phyloP scores from a whole-genome alignment of 2,113 vertebrate genomes.

The Tragelaphus imberbis region DNA sequence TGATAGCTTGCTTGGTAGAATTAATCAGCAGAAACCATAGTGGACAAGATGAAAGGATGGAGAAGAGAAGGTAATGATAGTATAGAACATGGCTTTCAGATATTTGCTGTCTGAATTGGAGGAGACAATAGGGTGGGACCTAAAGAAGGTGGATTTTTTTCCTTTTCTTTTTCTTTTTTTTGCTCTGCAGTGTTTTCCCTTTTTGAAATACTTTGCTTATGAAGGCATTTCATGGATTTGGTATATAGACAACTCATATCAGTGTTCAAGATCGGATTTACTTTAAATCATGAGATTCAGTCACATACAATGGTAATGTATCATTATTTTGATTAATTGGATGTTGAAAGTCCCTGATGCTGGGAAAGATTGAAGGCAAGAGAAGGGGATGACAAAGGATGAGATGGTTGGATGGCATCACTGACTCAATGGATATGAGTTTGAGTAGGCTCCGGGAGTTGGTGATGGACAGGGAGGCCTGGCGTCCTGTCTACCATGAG shows the following conservation, averaged over 20 bases:
- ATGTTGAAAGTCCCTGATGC: not conserved
- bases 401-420: not conserved
- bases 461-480: not conserved
- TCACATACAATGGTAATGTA: not conserved
- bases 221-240: not conserved
- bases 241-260: not conserved
- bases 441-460: not conserved
- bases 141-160: not conserved
- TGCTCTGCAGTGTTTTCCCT: not conserved
- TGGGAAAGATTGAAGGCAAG: not conserved
- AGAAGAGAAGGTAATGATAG: not conserved
- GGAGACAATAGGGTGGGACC: no score
- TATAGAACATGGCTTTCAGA: not conserved
- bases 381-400: not conserved
- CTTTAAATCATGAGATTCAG: not conserved
- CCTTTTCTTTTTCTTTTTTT: not conserved
- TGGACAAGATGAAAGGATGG: not conserved
- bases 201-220: not conserved
- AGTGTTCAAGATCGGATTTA: not conserved
- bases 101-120: not conserved
- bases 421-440: not conserved
- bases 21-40: not conserved
- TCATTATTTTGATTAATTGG: not conserved
- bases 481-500: not conserved
- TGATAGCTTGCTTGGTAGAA: not conserved